Evolutionary conservation across 2,113 vertebrate genomes (phyloP), one percentile per base, ranked within the genome.

Genomic region (Pandion haliaetus): DNA sequence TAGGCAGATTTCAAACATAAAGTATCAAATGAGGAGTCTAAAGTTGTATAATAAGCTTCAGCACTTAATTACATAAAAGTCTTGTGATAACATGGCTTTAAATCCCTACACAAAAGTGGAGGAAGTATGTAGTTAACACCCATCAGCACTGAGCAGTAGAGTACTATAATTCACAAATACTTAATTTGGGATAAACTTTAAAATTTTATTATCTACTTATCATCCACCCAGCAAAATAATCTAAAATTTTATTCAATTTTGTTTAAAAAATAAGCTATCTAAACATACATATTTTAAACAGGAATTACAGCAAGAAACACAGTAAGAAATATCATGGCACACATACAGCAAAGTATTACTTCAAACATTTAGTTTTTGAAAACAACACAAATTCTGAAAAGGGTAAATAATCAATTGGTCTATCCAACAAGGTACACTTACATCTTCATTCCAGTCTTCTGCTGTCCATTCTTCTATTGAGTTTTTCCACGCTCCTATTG

Each of bases 381-480:
- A 65, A 74, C 49, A 70, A 65, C 2, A n/a, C 11, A 62, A 38
- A 78, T 10, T 65, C 20, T 63, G 57, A 26, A 69, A 54, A 88
- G 14, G 50, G 21, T 44, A 58, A 95, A 67, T 54, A 52, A 74
- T 17, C 15, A 69, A 21, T 10, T 4, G 4, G 24, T 29, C 63
- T 65, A 63, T 16, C 10, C 61, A 82, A 65, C 9, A 36, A 54
- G 29, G 40, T 34, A 87, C 28, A 97, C 98, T 99, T 98, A 99
- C 99, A 97, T 99, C 99, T 98, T 99, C 99, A 96, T 98, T 99
- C 99, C 99, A 99, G 85, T 99, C 99, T 94, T 99, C 99, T 44
- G 99, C 94, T 78, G 98, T 98, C 99, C 99, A 99, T 73, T 99
- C 99, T 91, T 99, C 99, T 85, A 99, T 57, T 81, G 98, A 99